Base-by-base conservation (phyloP, 2,113 vertebrate genomes). In the Pseudorasbora parva region DNA sequence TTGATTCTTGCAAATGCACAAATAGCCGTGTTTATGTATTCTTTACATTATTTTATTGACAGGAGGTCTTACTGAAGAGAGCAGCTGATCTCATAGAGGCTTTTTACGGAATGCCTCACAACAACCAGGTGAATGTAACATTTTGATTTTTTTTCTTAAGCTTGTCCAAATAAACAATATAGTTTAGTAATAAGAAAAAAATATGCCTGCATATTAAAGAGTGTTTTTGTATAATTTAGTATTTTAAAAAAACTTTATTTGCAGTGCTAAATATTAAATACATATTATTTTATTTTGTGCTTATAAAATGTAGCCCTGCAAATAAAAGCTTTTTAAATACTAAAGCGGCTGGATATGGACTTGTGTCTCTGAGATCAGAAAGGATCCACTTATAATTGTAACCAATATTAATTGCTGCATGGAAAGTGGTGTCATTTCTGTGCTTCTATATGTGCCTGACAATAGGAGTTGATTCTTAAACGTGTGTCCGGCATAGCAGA, bases 121-220 rank as follows among this genome's bases (percentile, higher is more conserved):
- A 98, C 94, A 98, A 98, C 93, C 97, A 99, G 96, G 97, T 98
- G 95, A 98, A 97, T 97, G 96, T 97, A 97, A 97, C 96, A 96
- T 96, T 95, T 79, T 86, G 0, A 33, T 74, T 59, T 27, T 72
- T 71, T 37, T 37, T 2, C 64, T 68, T 33, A 11, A 19, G 33
- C 17, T 68, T 68, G 30, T 9, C 64, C 17, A 4, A 2, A 8
- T 66, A 37, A 33, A 2, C 15, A 19, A 19, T 54, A 1, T 19
- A 0, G 17, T 19, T 19, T 7, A 51, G 49, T 51, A 51, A 51
- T 19, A 17, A 51, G 49, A 51, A 51, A 47, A 19, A 7, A 51
- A n/a, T n/a, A n/a, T n/a, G n/a, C n/a, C n/a, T n/a, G 6, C 6
- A 54, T 19, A 54, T 19, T 19, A 8, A 54, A 33, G 33, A 33